Conservation (phyloP, 2,797 vertebrate genomes). For the Sebastes itinus region DNA sequence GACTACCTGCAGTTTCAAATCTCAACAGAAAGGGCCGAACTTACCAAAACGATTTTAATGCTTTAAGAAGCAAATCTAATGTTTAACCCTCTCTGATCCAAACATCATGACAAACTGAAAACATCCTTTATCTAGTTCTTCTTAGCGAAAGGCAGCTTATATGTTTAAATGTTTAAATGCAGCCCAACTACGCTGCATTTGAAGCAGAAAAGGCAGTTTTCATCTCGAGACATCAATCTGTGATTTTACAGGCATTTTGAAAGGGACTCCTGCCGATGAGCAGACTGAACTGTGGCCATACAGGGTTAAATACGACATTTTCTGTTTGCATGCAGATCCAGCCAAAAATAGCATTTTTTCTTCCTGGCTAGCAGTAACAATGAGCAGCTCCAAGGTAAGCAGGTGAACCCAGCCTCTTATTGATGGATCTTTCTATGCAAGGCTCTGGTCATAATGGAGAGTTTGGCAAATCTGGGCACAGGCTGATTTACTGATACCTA, state of each 20-base stretch:
- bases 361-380: slow-evolving; percentile 5
- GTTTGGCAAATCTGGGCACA: background rate
- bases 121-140: background rate
- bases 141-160: background rate
- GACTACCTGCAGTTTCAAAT: slow-evolving; percentile 40
- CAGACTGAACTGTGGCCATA: background rate
- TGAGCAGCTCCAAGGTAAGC: background rate
- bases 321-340: slow-evolving; percentile 34
- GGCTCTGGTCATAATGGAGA: background rate
- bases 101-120: background rate
- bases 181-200: background rate
- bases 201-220: background rate
- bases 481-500: slow-evolving; percentile 1
- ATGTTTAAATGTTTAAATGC: background rate
- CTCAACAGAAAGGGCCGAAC: slow-evolving; percentile 1
- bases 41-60: slow-evolving; percentile 4
- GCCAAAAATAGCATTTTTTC: slow-evolving; percentile 14
- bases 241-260: background rate
- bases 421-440: background rate
- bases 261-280: background rate
- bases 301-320: slow-evolving; percentile 12
- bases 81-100: slow-evolving; percentile 9
- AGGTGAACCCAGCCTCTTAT: slow-evolving; percentile 12
- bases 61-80: background rate
- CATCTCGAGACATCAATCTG: background rate